Base-by-base conservation (phyloP, 2,888 invertebrate species). In the Anagyrus pseudococci region DNA sequence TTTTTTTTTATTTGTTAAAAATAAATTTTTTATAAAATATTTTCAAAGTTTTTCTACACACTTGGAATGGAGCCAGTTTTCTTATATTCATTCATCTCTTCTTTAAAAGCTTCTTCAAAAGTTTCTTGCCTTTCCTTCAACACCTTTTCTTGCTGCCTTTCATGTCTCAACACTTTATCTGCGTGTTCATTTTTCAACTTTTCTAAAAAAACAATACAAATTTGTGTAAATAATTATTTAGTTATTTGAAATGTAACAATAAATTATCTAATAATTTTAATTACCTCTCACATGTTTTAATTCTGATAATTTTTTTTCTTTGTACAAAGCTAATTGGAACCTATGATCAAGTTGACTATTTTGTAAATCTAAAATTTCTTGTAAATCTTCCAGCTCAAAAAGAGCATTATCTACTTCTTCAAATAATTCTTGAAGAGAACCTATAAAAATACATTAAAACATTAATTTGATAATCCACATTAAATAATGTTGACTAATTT, bases 331-430 rank as follows among this genome's bases (percentile, higher is more conserved):
- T 57, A 92, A 82, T 68, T 91, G 89, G 73, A 89, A 88, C 69
- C 87, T 84, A 74, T 91, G 90, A 73, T 90, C 89, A 46, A 88
- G 75, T 77, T 91, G 89, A 81, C 87, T 86, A 73, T 86, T 88
- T 72, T 90, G 87, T 75, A 91, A 84, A 67, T 90, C 89, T 66
- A 87, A 84, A 66, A 85, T 85, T 73, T 91, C 90, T 15, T 90
- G 86, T 62, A 89, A 76, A 73, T 89, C 87, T 75, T 91, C 89
- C 65, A 91, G 84, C 56, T 86, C 83, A 10, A 87, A 81, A 52
- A 91, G 75, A 41, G 87, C 85, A 23, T 84, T 83, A 75, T 91
- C 91, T 1, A 90, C 87, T 68, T 84, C 85, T 64, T 86, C 86
- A 68, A 89, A 84, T 47, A 85, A 75, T 50, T 78, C 82, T 72